Percentiles rank a stretch among this genome's conserved stretches.
These are phyloP conservation scores for Erebia epiphron DNA, from an alignment of 2,888 invertebrate genomes.

Conservation along the genomic window DNA sequence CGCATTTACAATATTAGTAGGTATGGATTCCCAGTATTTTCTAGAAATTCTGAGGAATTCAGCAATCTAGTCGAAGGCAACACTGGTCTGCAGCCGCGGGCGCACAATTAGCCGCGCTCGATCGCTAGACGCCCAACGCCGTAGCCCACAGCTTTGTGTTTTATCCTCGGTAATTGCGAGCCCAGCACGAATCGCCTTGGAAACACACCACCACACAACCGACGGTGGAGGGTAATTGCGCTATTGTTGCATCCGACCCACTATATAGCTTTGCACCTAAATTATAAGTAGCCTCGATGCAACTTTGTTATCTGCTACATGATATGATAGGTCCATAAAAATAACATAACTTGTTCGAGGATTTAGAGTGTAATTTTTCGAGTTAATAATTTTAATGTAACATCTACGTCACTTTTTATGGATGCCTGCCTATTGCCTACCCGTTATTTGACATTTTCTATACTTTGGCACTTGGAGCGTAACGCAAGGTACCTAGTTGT, in stretches of 20 bases:
- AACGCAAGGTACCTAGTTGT: too few relatives aligned
- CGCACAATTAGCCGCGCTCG: conserved; percentile 68
- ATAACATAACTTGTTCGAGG: background rate
- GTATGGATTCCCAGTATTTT: conserved; percentile 2
- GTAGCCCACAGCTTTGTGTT: conserved; percentile 72
- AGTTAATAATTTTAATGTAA: too few relatives aligned
- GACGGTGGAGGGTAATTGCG: conserved; percentile 76
- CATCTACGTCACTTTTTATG: too few relatives aligned
- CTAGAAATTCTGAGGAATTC: conserved; percentile 4
- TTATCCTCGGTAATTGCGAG: conserved; percentile 75
- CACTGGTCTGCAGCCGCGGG: conserved; percentile 56
- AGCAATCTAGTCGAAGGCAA: conserved; percentile 38
- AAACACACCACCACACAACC: conserved; percentile 57
- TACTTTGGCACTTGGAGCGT: too few relatives aligned
- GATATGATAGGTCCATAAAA: background rate
- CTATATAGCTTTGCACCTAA: conserved; percentile 54
- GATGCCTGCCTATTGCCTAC: too few relatives aligned
- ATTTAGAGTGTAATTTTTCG: too few relatives aligned
- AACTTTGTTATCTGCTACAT: conserved; percentile 67
- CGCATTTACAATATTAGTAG: background rate
- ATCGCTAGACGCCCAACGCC: conserved; percentile 55
- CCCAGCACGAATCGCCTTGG: conserved; percentile 59
- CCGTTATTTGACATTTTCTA: too few relatives aligned
- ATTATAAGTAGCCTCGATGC: conserved; percentile 65
- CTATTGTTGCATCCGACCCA: conserved; percentile 68